Base-by-base conservation (phyloP, 2,888 invertebrate genomes). In the Keiferia lycopersicella region DNA sequence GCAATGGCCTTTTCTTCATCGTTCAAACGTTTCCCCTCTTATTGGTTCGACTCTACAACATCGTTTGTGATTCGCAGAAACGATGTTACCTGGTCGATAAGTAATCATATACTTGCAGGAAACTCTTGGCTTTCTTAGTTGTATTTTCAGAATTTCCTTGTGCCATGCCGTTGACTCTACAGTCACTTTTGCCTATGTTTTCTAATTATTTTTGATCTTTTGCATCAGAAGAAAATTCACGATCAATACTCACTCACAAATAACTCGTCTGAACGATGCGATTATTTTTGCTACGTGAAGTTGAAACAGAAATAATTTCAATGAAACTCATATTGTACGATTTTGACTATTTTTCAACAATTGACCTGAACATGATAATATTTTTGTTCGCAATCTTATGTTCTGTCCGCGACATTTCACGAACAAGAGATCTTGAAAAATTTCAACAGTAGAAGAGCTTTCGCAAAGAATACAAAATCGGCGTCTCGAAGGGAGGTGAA, bases 11-110 rank as follows among this genome's bases (percentile, higher is more conserved):
- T 57, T 12, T 57, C 57, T 53, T n/a, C 11, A 14, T 26, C 22
- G 53, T 53, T 22, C 22, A 53, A 34, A 57, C 57, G 34, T 57
- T 57, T 34, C 34, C 34, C 16, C 8, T n/a, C 10, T n/a, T 26
- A 57, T 39, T 58, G 58, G 39, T 38, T 20, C 58, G 16, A 30
- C 20, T 20, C 11, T 11, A 58, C 18, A 38, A 58, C 20, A 58
- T 39, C 20, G 39, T 39, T 58, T 39, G 20, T 39, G 58, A 58
- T 58, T 58, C 58, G 12, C 10, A 14, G 58, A 58, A 58, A 58
- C 16, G 11, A 20, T 20, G 20, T 39, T 58, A 20, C 39, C 58
- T 39, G 58, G 20, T 39, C 39, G 58, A 58, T 38, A 34, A 10
- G 34, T 16, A 38, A 38, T 58, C 12, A 38, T 58, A 20, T 0